Base-by-base conservation (phyloP, 2,888 invertebrate genomes). In the Acleris cristana region DNA sequence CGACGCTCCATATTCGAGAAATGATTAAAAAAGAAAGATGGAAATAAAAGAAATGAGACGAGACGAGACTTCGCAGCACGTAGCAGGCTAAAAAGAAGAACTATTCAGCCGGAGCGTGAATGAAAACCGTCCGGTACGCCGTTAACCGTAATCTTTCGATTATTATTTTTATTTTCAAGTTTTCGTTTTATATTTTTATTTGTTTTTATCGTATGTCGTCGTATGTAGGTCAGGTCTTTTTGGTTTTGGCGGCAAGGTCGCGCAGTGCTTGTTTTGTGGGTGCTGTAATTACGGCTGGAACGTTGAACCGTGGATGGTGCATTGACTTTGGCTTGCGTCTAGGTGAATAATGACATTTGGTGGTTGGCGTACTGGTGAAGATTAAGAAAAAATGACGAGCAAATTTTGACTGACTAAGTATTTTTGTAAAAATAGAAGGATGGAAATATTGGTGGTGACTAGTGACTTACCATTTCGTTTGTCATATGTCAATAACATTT, bases 201-300 rank as follows among this genome's bases (percentile, higher is more conserved):
- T 82, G 81, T 87, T 89, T 85, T 87, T 85, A 86, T 81, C 82
- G 83, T 81, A 82, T 84, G 68, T 62, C 74, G 75, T 72, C 81
- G 88, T 90, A 92, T 92, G 91, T 92, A 89, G 92, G 92, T 92
- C 92, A 90, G 91, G 88, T 83, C 86, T 89, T 85, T 89, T 90
- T 88, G 86, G 87, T 87, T 89, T 88, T 85, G 85, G 75, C 77
- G 79, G 84, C 91, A 91, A 91, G 91, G 91, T 86, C 91, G 89
- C 85, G 80, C n/a, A 1, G 48, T 48, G 79, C 76, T 85, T 74
- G 83, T 85, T 84, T 85, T 86, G 77, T 79, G 72, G 70, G 71
- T 34, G 48, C 18, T 48, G 71, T 73, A 70, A 76, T 78, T 77
- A 75, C 74, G 73, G 78, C 65, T 69, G 83, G 40, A 74, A 72